Percentiles rank a stretch among this genome's conserved stretches.
Conservation (phyloP, 2,797 vertebrate species). For the Sebastes steindachneri region DNA sequence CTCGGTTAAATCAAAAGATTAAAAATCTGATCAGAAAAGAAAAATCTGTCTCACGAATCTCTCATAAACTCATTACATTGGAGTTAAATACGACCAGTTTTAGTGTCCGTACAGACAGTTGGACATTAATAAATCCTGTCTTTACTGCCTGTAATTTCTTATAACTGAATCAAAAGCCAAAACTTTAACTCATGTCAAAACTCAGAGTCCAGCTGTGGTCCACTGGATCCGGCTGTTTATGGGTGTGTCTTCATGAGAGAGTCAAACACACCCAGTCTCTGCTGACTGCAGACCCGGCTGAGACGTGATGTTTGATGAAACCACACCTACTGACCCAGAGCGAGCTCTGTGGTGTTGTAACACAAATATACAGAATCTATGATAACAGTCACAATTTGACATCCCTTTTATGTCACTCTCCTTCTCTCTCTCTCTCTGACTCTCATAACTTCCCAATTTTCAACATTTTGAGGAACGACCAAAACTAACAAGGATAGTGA, state of each 20-base stretch:
- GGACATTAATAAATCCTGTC: not conserved
- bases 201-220: not conserved
- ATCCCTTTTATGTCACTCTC: not conserved
- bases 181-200: no score
- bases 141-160: not conserved
- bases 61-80: not conserved
- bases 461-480: not conserved
- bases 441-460: not conserved
- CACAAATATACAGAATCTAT: not conserved
- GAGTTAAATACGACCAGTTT: not conserved
- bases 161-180: not conserved
- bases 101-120: not conserved
- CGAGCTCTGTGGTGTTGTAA: not conserved
- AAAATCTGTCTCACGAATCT: not conserved
- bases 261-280: slow-evolving; percentile 40
- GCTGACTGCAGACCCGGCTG: slow-evolving; percentile 24
- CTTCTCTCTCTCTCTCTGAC: not conserved
- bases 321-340: not conserved
- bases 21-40: not conserved
- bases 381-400: not conserved
- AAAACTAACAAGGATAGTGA: not conserved
- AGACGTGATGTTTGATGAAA: slow-evolving; percentile 1
- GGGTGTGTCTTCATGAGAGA: slow-evolving; percentile 9
- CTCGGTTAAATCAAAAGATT: not conserved
- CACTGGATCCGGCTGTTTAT: not conserved